Base-by-base conservation (phyloP, 2,113 vertebrate species). In the Meles meles region DNA sequence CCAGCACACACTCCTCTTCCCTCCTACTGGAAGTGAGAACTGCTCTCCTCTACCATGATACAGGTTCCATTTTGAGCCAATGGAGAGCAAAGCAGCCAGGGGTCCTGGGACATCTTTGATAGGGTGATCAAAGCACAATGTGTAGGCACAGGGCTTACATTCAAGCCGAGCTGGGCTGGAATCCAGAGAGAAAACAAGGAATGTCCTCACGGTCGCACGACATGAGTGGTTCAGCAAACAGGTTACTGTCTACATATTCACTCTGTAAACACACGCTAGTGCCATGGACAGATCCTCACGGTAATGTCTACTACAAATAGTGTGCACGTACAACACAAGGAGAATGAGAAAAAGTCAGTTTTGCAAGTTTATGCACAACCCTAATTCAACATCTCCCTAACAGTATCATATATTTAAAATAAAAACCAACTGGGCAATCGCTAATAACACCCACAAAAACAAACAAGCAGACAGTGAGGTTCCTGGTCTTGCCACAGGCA, bases 261-360 rank as follows among this genome's bases (percentile, higher is more conserved):
- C 47, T 59, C 11, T 52, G 87, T 42, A 55, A 44, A 57, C 37
- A 23, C 31, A 34, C 1, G 10, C 25, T 1, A 39, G 11, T 7
- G 3, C 1, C 42, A 34, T 0, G 44, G 25, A 63, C n/a, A 37
- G 47, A 61, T 12, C 1, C 49, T 55, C 47, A 31, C 0, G 15
- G 29, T 25, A 39, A 27, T 0, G 2, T 2, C 31, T 6, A 9
- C 11, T 2, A 31, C 44, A 39, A 61, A 25, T 17, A 29, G 1
- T 1, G 6, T 71, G 49, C 12, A 6, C 14, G 37, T 49, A 42
- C 76, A 9, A 42, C 12, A 52, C 5, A 47, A 42, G 27, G 52
- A 77, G 18, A 83, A 39, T 5, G 37, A 47, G 34, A 25, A 31
- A 23, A 42, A 21, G 67, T 52, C 67, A 7, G 52, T 39, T 2